phyloP scores from a whole-genome alignment of 2,113 vertebrate species.

The Tautogolabrus adspersus region DNA sequence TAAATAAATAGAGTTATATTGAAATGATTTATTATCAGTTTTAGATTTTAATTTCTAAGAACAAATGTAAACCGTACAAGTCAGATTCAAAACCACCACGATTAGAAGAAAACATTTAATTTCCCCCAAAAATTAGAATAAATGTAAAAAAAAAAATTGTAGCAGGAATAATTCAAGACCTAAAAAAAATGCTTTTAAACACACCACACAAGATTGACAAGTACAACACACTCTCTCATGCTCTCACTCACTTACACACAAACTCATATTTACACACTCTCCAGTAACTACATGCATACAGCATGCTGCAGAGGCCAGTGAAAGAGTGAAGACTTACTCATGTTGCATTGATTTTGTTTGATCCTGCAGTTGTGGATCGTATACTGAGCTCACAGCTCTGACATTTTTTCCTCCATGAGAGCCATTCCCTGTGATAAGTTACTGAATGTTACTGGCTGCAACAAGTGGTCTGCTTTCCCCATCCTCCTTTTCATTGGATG shows the following conservation, averaged over 20 bases:
- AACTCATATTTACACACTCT: background rate
- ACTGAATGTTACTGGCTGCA: slow-evolving; percentile 63
- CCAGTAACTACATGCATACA: background rate
- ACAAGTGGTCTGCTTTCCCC: slow-evolving; percentile 67
- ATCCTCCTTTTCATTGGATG: slow-evolving; percentile 66
- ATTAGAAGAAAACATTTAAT: background rate
- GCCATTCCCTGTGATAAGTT: slow-evolving; percentile 31
- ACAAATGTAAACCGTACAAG: background rate
- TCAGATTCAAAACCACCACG: background rate
- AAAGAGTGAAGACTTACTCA: slow-evolving; percentile 4
- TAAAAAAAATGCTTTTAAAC: background rate
- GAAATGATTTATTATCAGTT: background rate
- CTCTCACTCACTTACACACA: background rate
- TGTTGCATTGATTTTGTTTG: slow-evolving; percentile 2
- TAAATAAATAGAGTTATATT: background rate
- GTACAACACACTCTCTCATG: background rate
- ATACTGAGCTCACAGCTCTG: slow-evolving; percentile 19
- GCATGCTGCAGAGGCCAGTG: background rate
- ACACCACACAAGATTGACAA: background rate
- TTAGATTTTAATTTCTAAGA: background rate
- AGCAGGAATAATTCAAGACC: background rate
- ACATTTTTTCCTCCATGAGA: slow-evolving; percentile 31
- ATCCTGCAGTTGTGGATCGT: slow-evolving; percentile 19
- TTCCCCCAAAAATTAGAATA: background rate
- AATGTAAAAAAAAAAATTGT: background rate